phyloP scores from a whole-genome alignment of 2,113 vertebrate species.

The Malurus alboscapulatus region DNA sequence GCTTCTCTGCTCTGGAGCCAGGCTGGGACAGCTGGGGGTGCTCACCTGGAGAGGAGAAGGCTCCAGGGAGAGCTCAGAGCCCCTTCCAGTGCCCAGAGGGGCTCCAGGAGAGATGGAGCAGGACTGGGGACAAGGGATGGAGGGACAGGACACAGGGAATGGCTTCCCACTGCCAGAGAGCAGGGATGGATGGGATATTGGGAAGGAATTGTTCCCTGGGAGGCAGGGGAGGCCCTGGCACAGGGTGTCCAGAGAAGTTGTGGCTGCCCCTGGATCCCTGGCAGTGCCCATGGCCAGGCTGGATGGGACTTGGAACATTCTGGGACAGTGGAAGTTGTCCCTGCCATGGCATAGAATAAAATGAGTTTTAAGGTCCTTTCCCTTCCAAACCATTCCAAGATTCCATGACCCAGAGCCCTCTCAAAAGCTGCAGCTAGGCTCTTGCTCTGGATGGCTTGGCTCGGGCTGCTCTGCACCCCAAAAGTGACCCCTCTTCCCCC shows the following conservation, averaged over 20 bases:
- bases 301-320: background rate
- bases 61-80: background rate
- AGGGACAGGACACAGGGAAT: background rate
- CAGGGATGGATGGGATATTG: background rate
- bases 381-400: background rate
- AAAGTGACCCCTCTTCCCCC: background rate
- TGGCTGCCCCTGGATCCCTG: background rate
- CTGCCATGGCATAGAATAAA: accelerated
- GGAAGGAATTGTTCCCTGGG: background rate
- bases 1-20: background rate
- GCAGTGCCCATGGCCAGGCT: background rate
- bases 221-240: background rate
- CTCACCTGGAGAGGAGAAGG: background rate
- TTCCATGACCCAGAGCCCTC: background rate
- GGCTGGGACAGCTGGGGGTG: background rate
- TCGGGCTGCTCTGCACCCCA: background rate
- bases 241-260: background rate
- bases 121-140: background rate
- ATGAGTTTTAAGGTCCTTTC: background rate
- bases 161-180: background rate
- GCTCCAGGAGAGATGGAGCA: background rate
- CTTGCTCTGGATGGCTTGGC: background rate
- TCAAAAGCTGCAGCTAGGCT: background rate
- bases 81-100: accelerated
- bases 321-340: background rate